Evolutionary conservation across 1,140 invertebrate genomes (phyloP).

Genomic region (Aphelenchoides besseyi): DNA sequence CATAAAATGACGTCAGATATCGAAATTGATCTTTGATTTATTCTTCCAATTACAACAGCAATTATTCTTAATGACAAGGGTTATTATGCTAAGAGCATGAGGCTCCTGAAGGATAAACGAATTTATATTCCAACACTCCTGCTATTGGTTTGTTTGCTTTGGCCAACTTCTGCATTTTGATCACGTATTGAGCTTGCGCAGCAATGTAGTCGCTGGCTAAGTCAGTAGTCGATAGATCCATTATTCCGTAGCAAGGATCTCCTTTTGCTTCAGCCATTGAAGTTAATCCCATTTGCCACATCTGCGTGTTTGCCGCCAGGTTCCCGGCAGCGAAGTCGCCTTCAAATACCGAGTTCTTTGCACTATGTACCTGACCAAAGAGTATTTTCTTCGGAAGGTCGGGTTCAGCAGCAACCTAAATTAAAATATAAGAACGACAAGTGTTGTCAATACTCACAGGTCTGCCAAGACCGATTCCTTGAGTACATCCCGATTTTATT

Average conservation of each 20-base stretch:
- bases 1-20: too few relatives aligned
- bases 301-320: slow-evolving; percentile 23
- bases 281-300: slow-evolving; percentile 14
- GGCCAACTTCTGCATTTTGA: neutral
- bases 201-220: neutral
- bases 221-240: neutral
- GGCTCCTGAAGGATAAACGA: neutral
- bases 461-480: slow-evolving; percentile 28
- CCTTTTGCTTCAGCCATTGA: slow-evolving; percentile 20
- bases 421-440: neutral
- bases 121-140: neutral
- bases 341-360: slow-evolving; percentile 16
- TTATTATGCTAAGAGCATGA: slow-evolving; percentile 2
- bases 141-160: neutral
- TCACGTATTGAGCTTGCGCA: neutral
- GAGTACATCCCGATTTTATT: slow-evolving; percentile 21
- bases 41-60: too few relatives aligned
- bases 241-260: slow-evolving; percentile 27
- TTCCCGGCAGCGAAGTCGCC: slow-evolving; percentile 14
- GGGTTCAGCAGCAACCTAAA: slow-evolving; percentile 11
- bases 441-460: neutral
- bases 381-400: slow-evolving; percentile 30
- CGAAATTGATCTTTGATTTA: too few relatives aligned
- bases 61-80: neutral
- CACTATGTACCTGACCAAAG: neutral